A percentile compares a stretch with the other conserved stretches of the same genome.
Conservation (phyloP, 2,797 vertebrate genomes). For the Periparus ater region DNA sequence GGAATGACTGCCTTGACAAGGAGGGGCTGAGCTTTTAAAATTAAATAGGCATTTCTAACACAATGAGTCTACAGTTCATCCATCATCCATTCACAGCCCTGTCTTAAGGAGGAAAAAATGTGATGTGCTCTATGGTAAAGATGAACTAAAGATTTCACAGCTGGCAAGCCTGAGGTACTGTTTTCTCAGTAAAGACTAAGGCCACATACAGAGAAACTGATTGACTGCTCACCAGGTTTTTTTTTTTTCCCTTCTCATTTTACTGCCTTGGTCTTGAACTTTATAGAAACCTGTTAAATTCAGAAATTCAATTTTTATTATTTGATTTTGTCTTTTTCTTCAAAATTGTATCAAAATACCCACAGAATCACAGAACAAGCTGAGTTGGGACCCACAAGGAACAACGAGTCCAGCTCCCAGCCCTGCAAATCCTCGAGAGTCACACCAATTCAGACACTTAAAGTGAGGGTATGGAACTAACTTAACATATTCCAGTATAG, state of each 20-base stretch:
- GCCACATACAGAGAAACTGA: constrained; percentile 23
- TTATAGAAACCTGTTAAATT: background rate
- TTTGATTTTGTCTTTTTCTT: background rate
- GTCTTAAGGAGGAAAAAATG: background rate
- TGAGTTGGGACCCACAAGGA: background rate
- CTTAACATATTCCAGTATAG: background rate
- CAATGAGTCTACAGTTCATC: constrained; percentile 42
- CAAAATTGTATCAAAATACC: background rate
- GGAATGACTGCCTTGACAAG: constrained; percentile 9
- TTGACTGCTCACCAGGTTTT: background rate
- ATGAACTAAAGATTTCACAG: constrained; percentile 35
- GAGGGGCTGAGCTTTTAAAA: constrained; percentile 70
- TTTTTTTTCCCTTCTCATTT: background rate
- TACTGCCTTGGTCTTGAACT: background rate
- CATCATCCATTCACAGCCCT: constrained; percentile 1
- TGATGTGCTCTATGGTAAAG: background rate
- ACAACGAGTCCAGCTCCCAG: rapidly evolving
- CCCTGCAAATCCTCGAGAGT: background rate
- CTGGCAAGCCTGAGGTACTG: background rate
- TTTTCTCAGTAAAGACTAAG: constrained; percentile 1
- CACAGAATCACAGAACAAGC: background rate
- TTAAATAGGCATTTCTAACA: constrained; percentile 23
- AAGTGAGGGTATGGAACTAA: background rate
- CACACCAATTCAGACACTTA: background rate
- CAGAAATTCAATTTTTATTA: background rate